Conservation (phyloP, 2,888 invertebrate species). For the Thecocarcelia acutangulata region DNA sequence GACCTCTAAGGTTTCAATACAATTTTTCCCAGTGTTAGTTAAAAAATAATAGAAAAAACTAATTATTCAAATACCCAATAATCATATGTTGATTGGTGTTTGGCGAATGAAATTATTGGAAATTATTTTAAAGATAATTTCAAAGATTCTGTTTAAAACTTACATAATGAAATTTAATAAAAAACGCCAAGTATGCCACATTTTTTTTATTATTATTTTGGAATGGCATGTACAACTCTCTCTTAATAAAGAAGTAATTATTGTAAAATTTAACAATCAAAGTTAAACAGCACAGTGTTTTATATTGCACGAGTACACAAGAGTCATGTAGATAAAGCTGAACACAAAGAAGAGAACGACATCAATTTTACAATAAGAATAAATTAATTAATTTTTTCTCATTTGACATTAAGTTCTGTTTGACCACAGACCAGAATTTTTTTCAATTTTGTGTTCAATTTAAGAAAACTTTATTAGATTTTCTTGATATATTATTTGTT, state of each 20-base stretch:
- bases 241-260: constrained; percentile 65
- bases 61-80: no score
- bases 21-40: no score
- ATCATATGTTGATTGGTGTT: no score
- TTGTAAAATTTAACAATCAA: constrained; percentile 62
- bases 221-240: constrained; percentile 30
- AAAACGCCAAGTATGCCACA: constrained; percentile 2
- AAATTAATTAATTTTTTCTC: constrained; percentile 66
- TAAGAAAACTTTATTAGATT: constrained; percentile 57
- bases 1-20: no score
- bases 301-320: no score
- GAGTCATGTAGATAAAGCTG: no score
- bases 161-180: neutral
- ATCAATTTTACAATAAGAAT: constrained; percentile 54
- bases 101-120: no score
- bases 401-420: constrained; percentile 44
- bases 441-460: constrained; percentile 52
- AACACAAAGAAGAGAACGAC: neutral
- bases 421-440: constrained; percentile 33
- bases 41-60: no score
- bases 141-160: no score
- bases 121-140: no score
- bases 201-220: neutral
- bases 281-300: constrained; percentile 22
- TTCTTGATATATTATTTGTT: constrained; percentile 42